phyloP scores from a whole-genome alignment of 2,113 vertebrate genomes.

The Perccottus glenii region DNA sequence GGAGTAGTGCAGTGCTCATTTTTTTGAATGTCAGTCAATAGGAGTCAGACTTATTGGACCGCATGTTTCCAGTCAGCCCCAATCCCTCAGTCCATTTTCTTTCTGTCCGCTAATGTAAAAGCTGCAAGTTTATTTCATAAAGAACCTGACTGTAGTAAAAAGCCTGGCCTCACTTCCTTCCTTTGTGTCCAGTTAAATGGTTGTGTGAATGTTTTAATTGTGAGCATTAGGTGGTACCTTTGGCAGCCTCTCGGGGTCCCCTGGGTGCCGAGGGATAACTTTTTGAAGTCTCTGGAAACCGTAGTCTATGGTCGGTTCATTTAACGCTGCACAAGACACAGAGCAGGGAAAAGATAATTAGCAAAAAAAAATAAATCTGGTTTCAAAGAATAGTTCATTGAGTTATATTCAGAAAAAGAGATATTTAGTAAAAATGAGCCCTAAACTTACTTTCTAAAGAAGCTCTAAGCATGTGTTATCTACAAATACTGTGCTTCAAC shows the following conservation, averaged over 20 bases:
- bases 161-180: neutral
- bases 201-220: neutral
- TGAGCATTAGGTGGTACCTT: slow-evolving; percentile 81
- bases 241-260: slow-evolving; percentile 93
- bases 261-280: slow-evolving; percentile 94
- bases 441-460: neutral
- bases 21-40: too few relatives aligned
- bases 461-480: slow-evolving; percentile 7
- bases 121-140: slow-evolving; percentile 2
- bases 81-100: neutral
- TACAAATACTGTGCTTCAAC: neutral
- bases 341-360: slow-evolving; percentile 14
- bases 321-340: slow-evolving; percentile 83
- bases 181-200: slow-evolving; percentile 6
- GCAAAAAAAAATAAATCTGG: slow-evolving; percentile 3
- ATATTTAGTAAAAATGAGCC: slow-evolving; percentile 11
- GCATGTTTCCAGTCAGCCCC: too few relatives aligned
- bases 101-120: neutral
- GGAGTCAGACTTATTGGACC: too few relatives aligned
- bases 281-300: slow-evolving; percentile 97
- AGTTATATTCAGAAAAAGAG: neutral
- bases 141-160: too few relatives aligned
- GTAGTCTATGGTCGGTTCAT: slow-evolving; percentile 97
- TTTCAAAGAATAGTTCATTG: neutral
- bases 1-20: too few relatives aligned